Conservation (phyloP, 92 coral and sea anemone genomes). For the Plumapathes pennacea region DNA sequence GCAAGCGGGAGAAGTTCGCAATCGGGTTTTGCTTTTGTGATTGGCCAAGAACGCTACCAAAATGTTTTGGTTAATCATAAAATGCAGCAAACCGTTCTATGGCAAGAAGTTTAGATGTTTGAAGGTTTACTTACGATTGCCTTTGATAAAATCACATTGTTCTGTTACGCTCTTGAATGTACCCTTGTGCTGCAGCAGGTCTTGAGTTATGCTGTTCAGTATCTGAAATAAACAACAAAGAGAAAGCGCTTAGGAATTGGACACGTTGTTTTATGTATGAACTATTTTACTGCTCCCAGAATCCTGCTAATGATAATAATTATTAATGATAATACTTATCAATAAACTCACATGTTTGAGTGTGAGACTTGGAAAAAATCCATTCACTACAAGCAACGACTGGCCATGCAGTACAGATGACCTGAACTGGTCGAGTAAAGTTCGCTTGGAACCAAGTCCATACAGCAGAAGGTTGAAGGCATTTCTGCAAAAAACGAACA, state of each 20-base stretch:
- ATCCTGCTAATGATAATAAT: no score
- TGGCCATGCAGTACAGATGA: constrained; percentile 57
- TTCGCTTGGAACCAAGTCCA: constrained; percentile 94
- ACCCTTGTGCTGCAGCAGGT: constrained; percentile 78
- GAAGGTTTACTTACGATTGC: no score
- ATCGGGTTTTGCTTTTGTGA: no score
- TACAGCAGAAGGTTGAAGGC: constrained; percentile 86
- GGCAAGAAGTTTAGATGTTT: no score
- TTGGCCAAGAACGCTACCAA: no score
- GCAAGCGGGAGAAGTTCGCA: no score
- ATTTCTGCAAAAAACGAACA: constrained; percentile 43
- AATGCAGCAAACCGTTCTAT: no score
- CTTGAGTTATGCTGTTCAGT: constrained; percentile 82
- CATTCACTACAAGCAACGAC: constrained; percentile 86
- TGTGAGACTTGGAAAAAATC: constrained; percentile 93
- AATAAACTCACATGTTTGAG: constrained; percentile 79
- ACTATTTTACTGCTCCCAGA: background rate
- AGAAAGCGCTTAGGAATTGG: background rate
- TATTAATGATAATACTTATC: no score
- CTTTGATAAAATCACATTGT: constrained; percentile 68
- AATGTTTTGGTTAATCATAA: no score
- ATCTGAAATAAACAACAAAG: constrained; percentile 42
- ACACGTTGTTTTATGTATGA: background rate
- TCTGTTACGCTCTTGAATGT: constrained; percentile 82
- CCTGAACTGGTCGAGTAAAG: constrained; percentile 86